These are phyloP conservation scores for Corella eumyota DNA, from an alignment of 23 tunicate species.

Conservation along the genomic window DNA sequence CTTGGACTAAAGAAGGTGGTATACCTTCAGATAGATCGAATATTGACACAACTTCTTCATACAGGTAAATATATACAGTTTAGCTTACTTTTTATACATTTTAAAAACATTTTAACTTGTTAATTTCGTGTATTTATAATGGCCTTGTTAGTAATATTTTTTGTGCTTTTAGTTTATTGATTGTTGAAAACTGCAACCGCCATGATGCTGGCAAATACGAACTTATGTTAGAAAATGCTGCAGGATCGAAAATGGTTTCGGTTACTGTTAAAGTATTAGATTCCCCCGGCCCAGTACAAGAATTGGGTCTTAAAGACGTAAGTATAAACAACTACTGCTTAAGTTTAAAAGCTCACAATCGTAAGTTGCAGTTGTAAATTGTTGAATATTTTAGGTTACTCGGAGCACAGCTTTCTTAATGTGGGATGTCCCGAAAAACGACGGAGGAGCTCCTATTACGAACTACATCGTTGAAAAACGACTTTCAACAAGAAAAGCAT, in stretches of 20 bases:
- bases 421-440: slow-evolving; percentile 82
- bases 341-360: too few species aligned
- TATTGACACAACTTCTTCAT: slow-evolving; percentile 73
- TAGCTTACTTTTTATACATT: too few species aligned
- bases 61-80: slow-evolving; percentile 22
- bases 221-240: slow-evolving; percentile 50
- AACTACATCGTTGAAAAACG: slow-evolving; percentile 86
- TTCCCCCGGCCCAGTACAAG: slow-evolving; percentile 83
- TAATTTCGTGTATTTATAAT: too few species aligned
- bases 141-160: neutral
- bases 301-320: slow-evolving; percentile 68
- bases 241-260: slow-evolving; percentile 47
- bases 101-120: too few species aligned
- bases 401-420: slow-evolving; percentile 49
- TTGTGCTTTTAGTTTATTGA: slow-evolving; percentile 18
- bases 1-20: slow-evolving; percentile 91
- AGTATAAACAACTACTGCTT: slow-evolving; percentile 20
- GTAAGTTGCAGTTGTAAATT: too few species aligned
- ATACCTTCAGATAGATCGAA: slow-evolving; percentile 42
- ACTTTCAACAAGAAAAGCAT: slow-evolving; percentile 75
- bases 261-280: slow-evolving; percentile 73
- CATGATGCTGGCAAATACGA: slow-evolving; percentile 87
- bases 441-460: slow-evolving; percentile 80
- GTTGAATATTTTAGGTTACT: slow-evolving; percentile 45
- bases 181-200: slow-evolving; percentile 53